Percentiles rank a stretch among this genome's conserved stretches.
Evolutionary conservation across 2,888 invertebrate genomes (phyloP).

Genomic region (Carpatolechia fugitivella): DNA sequence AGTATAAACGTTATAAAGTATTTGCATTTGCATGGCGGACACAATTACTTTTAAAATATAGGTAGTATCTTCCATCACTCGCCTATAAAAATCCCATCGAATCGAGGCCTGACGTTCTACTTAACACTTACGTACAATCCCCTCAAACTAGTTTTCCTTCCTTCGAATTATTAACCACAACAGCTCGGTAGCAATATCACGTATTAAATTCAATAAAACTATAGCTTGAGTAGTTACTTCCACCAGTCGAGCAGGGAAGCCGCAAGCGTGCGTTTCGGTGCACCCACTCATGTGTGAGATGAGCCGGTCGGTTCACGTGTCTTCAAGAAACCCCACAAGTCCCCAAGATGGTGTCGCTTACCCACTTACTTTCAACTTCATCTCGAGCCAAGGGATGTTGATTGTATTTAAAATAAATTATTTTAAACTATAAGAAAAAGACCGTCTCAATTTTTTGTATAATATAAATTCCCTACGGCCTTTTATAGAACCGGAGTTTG

Average conservation of each 20-base stretch:
- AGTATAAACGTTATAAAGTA: too few species aligned
- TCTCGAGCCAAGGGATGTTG: not conserved
- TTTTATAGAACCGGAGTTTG: too few species aligned
- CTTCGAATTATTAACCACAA: not conserved
- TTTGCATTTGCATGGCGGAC: too few species aligned
- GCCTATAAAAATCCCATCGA: too few species aligned
- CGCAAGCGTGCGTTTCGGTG: constrained; percentile 40
- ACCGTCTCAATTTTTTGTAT: too few species aligned
- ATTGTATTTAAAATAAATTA: not conserved
- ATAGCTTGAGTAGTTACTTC: not conserved
- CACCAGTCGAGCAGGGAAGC: constrained; percentile 41
- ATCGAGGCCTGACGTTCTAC: too few species aligned
- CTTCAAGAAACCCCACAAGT: constrained; percentile 49
- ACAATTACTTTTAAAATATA: too few species aligned
- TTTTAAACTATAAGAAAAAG: too few species aligned
- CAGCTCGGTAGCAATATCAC: constrained; percentile 1
- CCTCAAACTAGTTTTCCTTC: not conserved
- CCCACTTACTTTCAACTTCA: constrained; percentile 20
- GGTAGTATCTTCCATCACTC: too few species aligned
- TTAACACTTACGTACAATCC: too few species aligned
- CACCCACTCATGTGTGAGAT: constrained; percentile 52
- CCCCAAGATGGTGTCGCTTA: constrained; percentile 23
- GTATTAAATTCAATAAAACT: constrained; percentile 5
- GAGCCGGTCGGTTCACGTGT: constrained; percentile 49
- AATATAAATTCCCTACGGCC: too few species aligned